Evolutionary conservation across 2,888 invertebrate species (phyloP).

Genomic region (Agonopterix alstromeriana): DNA sequence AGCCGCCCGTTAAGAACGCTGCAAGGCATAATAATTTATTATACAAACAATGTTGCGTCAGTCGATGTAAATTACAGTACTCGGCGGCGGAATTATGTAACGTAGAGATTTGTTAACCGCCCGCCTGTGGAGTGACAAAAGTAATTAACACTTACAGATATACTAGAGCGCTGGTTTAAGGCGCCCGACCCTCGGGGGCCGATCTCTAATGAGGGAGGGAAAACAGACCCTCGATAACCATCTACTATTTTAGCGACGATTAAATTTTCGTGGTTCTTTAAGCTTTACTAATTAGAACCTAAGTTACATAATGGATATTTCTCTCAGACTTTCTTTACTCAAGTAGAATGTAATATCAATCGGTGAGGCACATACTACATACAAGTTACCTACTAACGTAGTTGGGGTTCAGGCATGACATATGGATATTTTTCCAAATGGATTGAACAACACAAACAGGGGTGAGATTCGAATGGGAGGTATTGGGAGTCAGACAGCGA

Average conservation of each 20-base stretch:
- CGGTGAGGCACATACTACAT: too few species aligned
- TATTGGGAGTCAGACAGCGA: conserved; percentile 64
- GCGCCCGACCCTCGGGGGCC: conserved; percentile 49
- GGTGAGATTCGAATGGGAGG: conserved; percentile 54
- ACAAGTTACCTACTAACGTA: too few species aligned
- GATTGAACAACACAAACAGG: conserved; percentile 57
- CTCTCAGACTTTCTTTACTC: too few species aligned
- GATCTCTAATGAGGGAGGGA: conserved; percentile 48
- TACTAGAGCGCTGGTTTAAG: conserved; percentile 60
- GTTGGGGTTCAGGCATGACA: not conserved
- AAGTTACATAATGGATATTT: too few species aligned
- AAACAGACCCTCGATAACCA: conserved; percentile 45
- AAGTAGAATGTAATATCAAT: too few species aligned
- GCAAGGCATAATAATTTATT: conserved; percentile 66
- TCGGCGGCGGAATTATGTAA: conserved; percentile 55
- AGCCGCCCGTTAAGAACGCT: conserved; percentile 63
- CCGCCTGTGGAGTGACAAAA: conserved; percentile 64
- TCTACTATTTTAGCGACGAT: conserved; percentile 37
- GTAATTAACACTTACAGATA: conserved; percentile 70
- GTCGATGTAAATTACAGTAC: conserved; percentile 59
- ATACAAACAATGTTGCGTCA: conserved; percentile 65
- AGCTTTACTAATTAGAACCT: not conserved
- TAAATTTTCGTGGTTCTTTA: conserved; percentile 26
- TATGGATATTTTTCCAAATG: conserved; percentile 41
- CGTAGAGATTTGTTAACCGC: conserved; percentile 63